Evolutionary conservation across 2,113 vertebrate species (phyloP), one percentile per base, ranked within the genome.

Genomic region (Myanophis thanlyinensis): DNA sequence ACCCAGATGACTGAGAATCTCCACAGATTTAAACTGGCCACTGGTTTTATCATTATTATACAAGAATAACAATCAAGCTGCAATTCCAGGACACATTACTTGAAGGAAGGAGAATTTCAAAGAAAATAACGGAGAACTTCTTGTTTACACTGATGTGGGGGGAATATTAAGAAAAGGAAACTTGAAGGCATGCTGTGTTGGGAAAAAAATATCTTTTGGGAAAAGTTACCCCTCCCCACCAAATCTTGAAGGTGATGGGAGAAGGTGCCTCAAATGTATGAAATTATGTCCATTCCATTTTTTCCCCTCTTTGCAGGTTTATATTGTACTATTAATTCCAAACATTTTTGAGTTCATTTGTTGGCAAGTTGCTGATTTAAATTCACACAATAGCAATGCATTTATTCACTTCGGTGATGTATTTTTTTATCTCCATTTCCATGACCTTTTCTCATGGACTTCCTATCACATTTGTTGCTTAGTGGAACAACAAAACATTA

Each of bases 261-360:
- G 9, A 88, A 53, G 8, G 8, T 87, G 30, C 30, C 27, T 87
- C 25, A 54, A 56, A 89, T 30, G 27, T 0, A 44, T 52, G 22
- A 1, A 11, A 30, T 59, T 49, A 13, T 87, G 30, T 47, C 7
- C 25, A 23, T 40, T 62, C 40, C 47, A 44, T 87, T 48, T 51
- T 85, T 47, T 25, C 7, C 30, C 40, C 25, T 22, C 2, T 51
- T 62, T 0, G 4, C 73, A 40, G 92, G 90, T 0, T 13, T 90
- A 44, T 0, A 92, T 92, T 80, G 91, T 44, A 90, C 0, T 30
- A 90, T 6, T 4, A 1, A 2, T 95, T 94, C 92, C 87, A 0
- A 18, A 51, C 86, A 85, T 93, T 92, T 56, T 92, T 91, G 95
- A 93, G 15, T 85, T 87, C n/a, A 12, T 94, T 93, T 84, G 92